Evolutionary conservation across 2,797 vertebrate genomes (phyloP).

Genomic region (Otolemur crassicaudatus): DNA sequence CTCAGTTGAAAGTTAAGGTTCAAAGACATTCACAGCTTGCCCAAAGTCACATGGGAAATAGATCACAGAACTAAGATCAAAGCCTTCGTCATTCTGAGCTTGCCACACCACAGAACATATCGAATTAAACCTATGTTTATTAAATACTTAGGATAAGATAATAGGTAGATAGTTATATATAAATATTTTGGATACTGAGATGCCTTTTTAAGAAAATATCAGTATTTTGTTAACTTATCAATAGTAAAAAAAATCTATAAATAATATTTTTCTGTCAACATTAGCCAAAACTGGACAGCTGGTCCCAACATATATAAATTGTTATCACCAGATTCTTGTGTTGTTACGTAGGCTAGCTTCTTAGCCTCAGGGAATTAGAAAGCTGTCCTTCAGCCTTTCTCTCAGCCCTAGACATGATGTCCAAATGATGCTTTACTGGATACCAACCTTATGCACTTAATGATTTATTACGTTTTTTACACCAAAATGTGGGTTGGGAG

Average conservation of each 20-base stretch:
- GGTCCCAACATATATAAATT: background rate
- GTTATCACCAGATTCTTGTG: background rate
- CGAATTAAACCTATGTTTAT: background rate
- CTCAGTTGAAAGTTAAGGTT: background rate
- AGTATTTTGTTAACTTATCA: background rate
- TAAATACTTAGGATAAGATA: background rate
- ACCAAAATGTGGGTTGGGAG: background rate
- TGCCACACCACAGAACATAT: background rate
- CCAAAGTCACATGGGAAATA: background rate
- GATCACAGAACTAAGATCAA: background rate
- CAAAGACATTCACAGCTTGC: background rate
- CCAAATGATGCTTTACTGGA: background rate
- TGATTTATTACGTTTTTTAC: too few species aligned
- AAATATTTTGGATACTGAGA: background rate
- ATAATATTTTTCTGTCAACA: background rate
- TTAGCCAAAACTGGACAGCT: background rate
- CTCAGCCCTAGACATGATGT: background rate
- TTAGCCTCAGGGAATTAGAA: background rate
- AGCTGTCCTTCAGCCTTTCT: background rate
- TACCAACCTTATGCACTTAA: too few species aligned
- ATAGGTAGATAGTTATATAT: background rate
- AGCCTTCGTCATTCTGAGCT: background rate
- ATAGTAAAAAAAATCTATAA: background rate
- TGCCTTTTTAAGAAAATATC: background rate
- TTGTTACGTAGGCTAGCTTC: background rate